Base-by-base conservation (phyloP, 2,888 invertebrate species). In the Andricus curvator region DNA sequence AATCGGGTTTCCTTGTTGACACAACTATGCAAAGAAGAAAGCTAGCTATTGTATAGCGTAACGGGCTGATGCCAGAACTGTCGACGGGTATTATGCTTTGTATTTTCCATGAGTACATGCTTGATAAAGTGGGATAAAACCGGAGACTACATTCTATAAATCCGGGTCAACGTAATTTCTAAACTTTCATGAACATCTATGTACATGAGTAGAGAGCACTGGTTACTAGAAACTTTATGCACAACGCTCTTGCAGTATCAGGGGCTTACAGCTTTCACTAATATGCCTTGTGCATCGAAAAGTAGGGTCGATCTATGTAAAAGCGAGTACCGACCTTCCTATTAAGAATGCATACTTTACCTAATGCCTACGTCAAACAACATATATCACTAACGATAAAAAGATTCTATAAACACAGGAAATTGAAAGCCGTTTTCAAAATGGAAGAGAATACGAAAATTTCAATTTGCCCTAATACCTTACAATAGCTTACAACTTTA, bases 211-310 rank as follows among this genome's bases (percentile, higher is more conserved):
- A 22, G 11, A 22, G 11, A 17, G 29, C 64, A 29, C 17, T 15
- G 25, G 64, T 64, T 64, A 64, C 11, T 64, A 29, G 15, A 29
- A 64, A 25, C 25, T 64, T 64, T 17, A 29, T 29, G 29, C 29
- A 17, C 64, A 64, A 29, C 29, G 29, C 5, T 17, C 29, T 29
- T 5, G 17, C 64, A 17, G 29, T 64, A 64, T 64, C 64, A 84
- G 80, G 87, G 86, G 85, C 88, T 89, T 83, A 84, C 82, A 84
- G 86, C 88, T 88, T 87, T 89, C 87, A 88, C 83, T 84, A 81
- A 65, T 48, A 80, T 80, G 83, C 83, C 82, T 78, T 77, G 80
- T 74, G 85, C 84, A 85, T 85, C 83, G 82, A 85, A 85, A 87
- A 88, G 85, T 84, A 80, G 80, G 74, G 64, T 74, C 70, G 83